These are phyloP conservation scores for Sebastes cheni DNA, from an alignment of 2,797 vertebrate species.

Conservation along the genomic window DNA sequence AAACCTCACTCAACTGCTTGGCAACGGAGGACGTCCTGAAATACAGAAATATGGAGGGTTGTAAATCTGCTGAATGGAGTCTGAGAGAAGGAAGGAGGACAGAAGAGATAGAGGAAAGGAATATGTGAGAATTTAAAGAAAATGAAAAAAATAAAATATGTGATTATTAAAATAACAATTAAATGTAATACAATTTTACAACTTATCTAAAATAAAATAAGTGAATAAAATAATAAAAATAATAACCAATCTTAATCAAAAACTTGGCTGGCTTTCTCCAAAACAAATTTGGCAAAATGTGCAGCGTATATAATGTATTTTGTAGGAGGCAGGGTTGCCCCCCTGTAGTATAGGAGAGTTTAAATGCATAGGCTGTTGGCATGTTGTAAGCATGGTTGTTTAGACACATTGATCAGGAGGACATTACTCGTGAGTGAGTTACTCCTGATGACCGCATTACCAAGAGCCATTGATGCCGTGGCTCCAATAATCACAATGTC, in stretches of 20 bases:
- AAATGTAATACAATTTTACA: no score
- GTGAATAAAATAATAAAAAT: no score
- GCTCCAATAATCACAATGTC: constrained; percentile 26
- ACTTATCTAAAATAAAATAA: no score
- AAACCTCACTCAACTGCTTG: constrained; percentile 26
- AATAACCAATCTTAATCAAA: no score
- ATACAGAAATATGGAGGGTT: constrained; percentile 19
- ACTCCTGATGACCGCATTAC: constrained; percentile 18
- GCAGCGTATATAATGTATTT: neutral
- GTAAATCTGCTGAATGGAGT: constrained; percentile 28
- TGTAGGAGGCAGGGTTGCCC: neutral
- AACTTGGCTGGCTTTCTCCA: no score
- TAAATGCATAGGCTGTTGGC: neutral
- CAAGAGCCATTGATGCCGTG: neutral
- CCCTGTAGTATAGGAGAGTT: neutral
- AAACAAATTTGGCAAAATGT: neutral
- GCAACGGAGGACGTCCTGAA: constrained; percentile 3
- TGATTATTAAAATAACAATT: no score
- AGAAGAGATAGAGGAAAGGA: neutral
- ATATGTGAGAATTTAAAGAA: neutral
- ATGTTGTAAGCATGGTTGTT: neutral
- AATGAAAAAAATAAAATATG: no score
- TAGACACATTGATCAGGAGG: neutral
- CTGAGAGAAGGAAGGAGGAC: neutral
- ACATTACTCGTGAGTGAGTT: constrained; percentile 9